Evolutionary conservation across 2,797 vertebrate genomes (phyloP), one percentile per base, ranked within the genome.

Genomic region (Melanotaenia pygmaea): DNA sequence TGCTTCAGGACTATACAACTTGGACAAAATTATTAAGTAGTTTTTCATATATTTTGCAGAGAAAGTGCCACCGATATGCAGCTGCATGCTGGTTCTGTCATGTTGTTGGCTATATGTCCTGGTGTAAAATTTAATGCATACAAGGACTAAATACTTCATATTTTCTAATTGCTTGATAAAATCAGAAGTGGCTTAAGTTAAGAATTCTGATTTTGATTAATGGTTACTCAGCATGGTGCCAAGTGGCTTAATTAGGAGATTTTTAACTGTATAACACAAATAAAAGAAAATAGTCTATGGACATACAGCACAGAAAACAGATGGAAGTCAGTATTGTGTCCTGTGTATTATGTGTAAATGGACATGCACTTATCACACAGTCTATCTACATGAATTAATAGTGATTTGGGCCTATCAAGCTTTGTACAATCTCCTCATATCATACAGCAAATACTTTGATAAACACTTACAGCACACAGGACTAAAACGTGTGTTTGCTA

Each of bases 1-100:
- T 16, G 76, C 67, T 68, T 83, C 47, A 40, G 65, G 67, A 81
- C 57, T 50, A 64, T 20, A 80, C 22, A 56, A 45, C 56, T 51
- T 76, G 56, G 64, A 68, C 67, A 50, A 38, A 80, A 72, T 76
- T 35, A 53, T 71, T 62, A 34, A 47, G 65, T 32, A 61, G 13
- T 68, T 74, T 66, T 20, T 65, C 54, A 58, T 47, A 28, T 37
- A 50, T 62, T 43, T 9, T 71, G 26, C 38, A 66, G 60, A 72
- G 37, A 73, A 61, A 12, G 70, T 64, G 22, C n/a, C 59, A 50
- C 56, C 59, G 50, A 37, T n/a, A 58, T 62, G 40, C 60, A 35
- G 34, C 43, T 28, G 43, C 28, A 70, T 67, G 67, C 30, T 77
- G 59, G 53, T 67, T 77, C 74, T 80, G 35, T 67, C 43, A 26